A percentile compares a stretch with the other conserved stretches of the same genome.
phyloP scores from a whole-genome alignment of 1,140 invertebrate genomes.

The Cydia amplana region DNA sequence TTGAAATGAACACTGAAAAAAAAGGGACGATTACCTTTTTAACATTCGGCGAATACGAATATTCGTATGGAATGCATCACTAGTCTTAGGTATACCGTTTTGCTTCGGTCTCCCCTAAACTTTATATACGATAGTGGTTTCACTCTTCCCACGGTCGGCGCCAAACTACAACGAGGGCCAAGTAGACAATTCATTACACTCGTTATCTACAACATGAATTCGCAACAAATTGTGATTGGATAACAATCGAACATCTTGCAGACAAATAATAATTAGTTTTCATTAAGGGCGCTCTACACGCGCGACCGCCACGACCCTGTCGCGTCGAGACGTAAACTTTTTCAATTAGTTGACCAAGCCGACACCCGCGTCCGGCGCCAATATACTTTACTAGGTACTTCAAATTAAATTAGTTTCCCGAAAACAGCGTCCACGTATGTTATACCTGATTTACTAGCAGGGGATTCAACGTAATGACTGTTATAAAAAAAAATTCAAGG shows the following conservation, averaged over 20 bases:
- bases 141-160: no score
- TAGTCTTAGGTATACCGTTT: no score
- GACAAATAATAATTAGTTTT: constrained; percentile 41
- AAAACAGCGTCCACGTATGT: constrained; percentile 25
- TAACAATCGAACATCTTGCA: constrained; percentile 6
- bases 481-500: constrained; percentile 35
- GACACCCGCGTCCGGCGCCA: constrained; percentile 37
- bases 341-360: constrained; percentile 68
- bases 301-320: constrained; percentile 33
- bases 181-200: background rate
- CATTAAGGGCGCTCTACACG: constrained; percentile 31
- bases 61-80: no score
- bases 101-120: no score
- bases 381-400: constrained; percentile 50
- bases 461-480: constrained; percentile 36
- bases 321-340: constrained; percentile 57
- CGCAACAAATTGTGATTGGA: background rate
- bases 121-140: no score
- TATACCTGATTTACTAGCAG: constrained; percentile 38
- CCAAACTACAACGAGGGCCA: no score
- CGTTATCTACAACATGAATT: background rate
- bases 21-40: no score
- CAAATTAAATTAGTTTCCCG: constrained; percentile 69
- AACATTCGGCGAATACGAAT: no score
- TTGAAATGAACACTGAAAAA: no score